Percentiles rank a stretch among this genome's conserved stretches.
Evolutionary conservation across 2,113 vertebrate species (phyloP).

Genomic region (Caloenas nicobarica): DNA sequence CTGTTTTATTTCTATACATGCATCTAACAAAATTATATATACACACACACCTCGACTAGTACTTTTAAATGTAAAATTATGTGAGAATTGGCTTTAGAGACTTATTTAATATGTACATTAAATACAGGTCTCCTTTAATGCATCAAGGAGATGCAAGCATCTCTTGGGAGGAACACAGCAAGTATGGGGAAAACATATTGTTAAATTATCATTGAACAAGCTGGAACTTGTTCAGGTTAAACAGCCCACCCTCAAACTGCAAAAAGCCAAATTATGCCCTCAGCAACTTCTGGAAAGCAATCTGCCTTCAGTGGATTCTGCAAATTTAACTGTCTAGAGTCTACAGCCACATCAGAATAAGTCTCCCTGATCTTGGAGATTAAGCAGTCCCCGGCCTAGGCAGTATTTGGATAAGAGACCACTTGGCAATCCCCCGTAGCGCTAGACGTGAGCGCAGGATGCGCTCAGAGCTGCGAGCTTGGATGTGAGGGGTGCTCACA

Average conservation of each 20-base stretch:
- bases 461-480: neutral
- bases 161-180: slow-evolving; percentile 34
- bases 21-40: slow-evolving; percentile 41
- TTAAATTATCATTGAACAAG: slow-evolving; percentile 44
- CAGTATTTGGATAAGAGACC: slow-evolving; percentile 34
- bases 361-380: slow-evolving; percentile 53
- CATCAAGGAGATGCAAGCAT: slow-evolving; percentile 37
- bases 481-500: neutral
- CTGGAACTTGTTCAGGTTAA: slow-evolving; percentile 45
- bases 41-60: slow-evolving; percentile 41
- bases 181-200: slow-evolving; percentile 28
- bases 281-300: slow-evolving; percentile 47
- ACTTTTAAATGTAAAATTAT: slow-evolving; percentile 56
- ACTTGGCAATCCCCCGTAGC: slow-evolving; percentile 1
- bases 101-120: slow-evolving; percentile 43
- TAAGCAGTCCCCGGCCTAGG: slow-evolving; percentile 19
- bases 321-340: slow-evolving; percentile 58
- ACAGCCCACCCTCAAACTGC: slow-evolving; percentile 66
- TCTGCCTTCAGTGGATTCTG: slow-evolving; percentile 50
- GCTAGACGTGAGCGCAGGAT: neutral
- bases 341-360: slow-evolving; percentile 63
- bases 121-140: slow-evolving; percentile 47
- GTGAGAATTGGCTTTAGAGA: slow-evolving; percentile 54
- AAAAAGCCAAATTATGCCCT: slow-evolving; percentile 51
- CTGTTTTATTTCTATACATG: slow-evolving; percentile 44